Evolutionary conservation across 2,797 vertebrate genomes (phyloP).

Genomic region (Taeniopygia guttata): DNA sequence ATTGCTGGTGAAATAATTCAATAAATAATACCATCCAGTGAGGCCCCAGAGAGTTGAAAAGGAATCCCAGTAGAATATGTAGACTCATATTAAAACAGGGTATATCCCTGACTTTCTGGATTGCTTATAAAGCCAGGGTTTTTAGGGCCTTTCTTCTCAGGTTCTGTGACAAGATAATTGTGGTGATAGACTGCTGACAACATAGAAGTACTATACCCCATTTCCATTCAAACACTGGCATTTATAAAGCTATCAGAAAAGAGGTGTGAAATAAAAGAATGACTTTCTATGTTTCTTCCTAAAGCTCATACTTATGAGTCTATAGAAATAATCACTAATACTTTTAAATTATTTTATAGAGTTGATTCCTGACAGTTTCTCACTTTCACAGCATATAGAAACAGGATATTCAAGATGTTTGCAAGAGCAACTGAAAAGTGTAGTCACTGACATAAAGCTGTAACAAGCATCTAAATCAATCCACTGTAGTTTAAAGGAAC

Average conservation of each 20-base stretch:
- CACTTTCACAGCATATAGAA: neutral
- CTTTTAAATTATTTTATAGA: neutral
- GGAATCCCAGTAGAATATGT: neutral
- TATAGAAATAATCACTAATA: neutral
- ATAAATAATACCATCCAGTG: neutral
- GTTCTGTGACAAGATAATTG: neutral
- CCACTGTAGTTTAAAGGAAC: neutral
- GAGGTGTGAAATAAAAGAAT: neutral
- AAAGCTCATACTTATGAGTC: neutral
- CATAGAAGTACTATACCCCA: neutral
- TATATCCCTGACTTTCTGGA: neutral
- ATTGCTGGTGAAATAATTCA: neutral
- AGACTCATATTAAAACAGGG: neutral
- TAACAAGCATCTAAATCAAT: neutral
- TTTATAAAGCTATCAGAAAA: neutral
- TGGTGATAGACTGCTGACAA: neutral
- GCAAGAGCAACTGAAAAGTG: neutral
- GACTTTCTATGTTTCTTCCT: neutral
- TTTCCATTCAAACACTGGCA: neutral
- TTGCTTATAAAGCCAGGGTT: neutral
- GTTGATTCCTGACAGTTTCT: neutral
- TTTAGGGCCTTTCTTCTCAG: neutral
- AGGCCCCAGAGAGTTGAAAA: neutral
- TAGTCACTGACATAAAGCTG: neutral
- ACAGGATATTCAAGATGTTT: neutral